Evolutionary conservation across 2,113 vertebrate species (phyloP).

Genomic region (Channa argus): DNA sequence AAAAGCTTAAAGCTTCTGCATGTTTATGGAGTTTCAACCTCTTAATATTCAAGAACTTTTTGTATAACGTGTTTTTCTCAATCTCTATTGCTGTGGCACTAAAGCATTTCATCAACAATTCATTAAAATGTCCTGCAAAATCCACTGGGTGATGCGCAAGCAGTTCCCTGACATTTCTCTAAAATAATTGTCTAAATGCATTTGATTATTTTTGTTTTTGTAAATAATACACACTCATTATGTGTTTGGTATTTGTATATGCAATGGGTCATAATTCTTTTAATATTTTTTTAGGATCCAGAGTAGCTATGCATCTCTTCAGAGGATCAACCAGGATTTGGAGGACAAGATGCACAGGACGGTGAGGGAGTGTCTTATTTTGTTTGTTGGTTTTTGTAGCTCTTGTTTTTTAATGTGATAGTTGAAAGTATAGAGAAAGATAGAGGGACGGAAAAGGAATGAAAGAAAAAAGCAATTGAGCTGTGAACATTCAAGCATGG

Average conservation of each 20-base stretch:
- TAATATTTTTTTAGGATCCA: conserved; percentile 87
- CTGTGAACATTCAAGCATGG: too few relatives aligned
- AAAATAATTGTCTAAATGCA: conserved; percentile 17
- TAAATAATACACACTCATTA: conserved; percentile 1
- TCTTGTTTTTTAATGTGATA: background rate
- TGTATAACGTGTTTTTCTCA: background rate
- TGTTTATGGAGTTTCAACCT: conserved; percentile 21
- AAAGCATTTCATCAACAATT: conserved; percentile 17
- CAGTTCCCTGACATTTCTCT: conserved; percentile 3
- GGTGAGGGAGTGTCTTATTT: conserved; percentile 84
- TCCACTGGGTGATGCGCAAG: conserved; percentile 12
- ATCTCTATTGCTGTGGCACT: background rate
- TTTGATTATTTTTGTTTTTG: conserved; percentile 16
- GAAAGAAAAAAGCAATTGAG: too few relatives aligned
- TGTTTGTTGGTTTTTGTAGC: too few relatives aligned
- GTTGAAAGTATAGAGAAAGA: too few relatives aligned
- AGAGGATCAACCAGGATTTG: conserved; percentile 97
- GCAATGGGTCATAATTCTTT: background rate
- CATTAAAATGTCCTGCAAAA: conserved; percentile 43
- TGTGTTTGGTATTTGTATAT: too few relatives aligned
- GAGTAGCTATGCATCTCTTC: conserved; percentile 93
- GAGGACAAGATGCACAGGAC: conserved; percentile 95
- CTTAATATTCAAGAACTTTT: conserved; percentile 26
- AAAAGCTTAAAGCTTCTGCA: background rate
- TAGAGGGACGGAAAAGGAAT: too few relatives aligned